Evolutionary conservation across 2,888 invertebrate genomes (phyloP).

Genomic region (Aleiodes alternator): DNA sequence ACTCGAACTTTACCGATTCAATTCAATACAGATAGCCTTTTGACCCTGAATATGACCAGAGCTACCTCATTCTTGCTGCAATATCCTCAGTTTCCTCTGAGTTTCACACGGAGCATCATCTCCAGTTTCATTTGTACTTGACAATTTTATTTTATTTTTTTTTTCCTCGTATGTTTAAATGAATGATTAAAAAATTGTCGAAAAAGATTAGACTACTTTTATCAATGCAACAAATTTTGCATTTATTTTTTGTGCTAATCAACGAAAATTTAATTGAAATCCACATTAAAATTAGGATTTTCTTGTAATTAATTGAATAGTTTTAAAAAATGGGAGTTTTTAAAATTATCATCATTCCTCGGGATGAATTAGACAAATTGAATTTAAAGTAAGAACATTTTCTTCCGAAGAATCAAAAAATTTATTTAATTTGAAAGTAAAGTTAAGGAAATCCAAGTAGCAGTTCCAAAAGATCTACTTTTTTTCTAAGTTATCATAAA

Average conservation of each 20-base stretch:
- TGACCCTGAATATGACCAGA: slow-evolving; percentile 56
- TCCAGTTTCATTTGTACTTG: slow-evolving; percentile 28
- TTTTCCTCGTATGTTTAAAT: slow-evolving; percentile 4
- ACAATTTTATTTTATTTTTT: background rate
- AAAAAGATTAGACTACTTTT: too few relatives aligned
- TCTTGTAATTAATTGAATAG: background rate
- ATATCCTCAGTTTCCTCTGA: slow-evolving; percentile 59
- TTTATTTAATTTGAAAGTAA: background rate
- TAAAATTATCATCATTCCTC: slow-evolving; percentile 66
- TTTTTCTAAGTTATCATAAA: too few relatives aligned
- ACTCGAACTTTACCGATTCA: slow-evolving; percentile 5
- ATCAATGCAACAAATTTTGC: too few relatives aligned
- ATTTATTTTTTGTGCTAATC: too few relatives aligned
- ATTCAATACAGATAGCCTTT: slow-evolving; percentile 60
- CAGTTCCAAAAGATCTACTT: too few relatives aligned
- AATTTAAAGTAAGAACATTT: slow-evolving; percentile 64
- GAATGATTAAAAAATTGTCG: too few relatives aligned
- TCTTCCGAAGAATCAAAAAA: background rate
- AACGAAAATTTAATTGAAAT: too few relatives aligned
- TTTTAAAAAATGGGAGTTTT: slow-evolving; percentile 62
- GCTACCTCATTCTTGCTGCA: background rate
- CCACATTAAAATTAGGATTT: background rate
- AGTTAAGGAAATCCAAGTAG: too few relatives aligned
- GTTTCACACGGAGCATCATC: slow-evolving; percentile 57
- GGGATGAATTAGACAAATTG: slow-evolving; percentile 60